A percentile compares a stretch with the other conserved stretches of the same genome.
phyloP scores from a whole-genome alignment of 2,113 vertebrate species.

The Brachypodius melanocephalos region DNA sequence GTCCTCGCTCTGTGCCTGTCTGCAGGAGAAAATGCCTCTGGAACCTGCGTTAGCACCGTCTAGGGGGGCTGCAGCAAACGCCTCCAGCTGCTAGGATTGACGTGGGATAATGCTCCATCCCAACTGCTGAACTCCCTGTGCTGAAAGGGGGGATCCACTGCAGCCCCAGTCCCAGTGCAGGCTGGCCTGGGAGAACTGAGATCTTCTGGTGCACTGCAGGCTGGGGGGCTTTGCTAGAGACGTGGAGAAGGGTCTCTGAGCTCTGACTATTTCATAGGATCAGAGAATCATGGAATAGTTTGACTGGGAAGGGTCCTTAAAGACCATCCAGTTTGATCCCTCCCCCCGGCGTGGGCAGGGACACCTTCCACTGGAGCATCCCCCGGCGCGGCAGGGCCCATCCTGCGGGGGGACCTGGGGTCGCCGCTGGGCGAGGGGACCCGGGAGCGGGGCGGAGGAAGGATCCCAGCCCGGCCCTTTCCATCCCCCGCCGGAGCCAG shows the following conservation, averaged over 20 bases:
- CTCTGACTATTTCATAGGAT: neutral
- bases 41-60: neutral
- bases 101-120: neutral
- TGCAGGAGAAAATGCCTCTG: neutral
- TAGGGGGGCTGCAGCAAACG: neutral
- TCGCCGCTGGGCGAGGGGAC: neutral
- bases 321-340: neutral
- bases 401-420: neutral
- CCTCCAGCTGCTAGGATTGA: neutral
- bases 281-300: neutral
- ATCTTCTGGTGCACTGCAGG: neutral
- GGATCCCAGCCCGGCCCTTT: neutral
- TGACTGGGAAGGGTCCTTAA: neutral
- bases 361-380: neutral
- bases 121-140: neutral
- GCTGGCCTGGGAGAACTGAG: neutral
- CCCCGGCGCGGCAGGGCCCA: neutral
- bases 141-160: neutral
- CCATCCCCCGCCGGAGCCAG: neutral
- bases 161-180: neutral
- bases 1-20: neutral
- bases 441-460: neutral
- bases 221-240: no score
- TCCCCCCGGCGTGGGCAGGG: neutral
- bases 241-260: neutral